A percentile compares a stretch with the other conserved stretches of the same genome.
Conservation (phyloP, 2,113 vertebrate species). For the Muntiacus reevesi region DNA sequence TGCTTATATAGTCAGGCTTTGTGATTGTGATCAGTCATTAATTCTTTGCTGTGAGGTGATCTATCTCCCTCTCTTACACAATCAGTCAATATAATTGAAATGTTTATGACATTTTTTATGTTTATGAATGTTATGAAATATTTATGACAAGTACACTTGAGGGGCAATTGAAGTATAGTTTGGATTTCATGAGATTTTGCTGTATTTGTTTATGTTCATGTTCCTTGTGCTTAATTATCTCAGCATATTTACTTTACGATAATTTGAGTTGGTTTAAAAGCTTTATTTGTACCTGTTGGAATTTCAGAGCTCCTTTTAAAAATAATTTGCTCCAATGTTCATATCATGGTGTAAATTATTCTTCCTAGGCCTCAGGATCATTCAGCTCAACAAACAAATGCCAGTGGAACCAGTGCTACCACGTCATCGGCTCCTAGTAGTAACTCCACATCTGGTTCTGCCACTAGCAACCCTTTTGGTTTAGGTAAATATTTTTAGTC, state of each 20-base stretch:
- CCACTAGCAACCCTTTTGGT: constrained; percentile 81
- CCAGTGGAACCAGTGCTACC: constrained; percentile 73
- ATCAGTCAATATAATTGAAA: neutral
- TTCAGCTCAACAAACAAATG: constrained; percentile 78
- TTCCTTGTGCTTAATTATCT: constrained; percentile 8
- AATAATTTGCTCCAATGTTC: neutral
- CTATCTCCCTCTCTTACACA: neutral
- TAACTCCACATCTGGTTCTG: constrained; percentile 79
- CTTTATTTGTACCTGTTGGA: constrained; percentile 17
- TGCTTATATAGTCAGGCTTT: neutral
- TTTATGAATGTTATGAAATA: neutral
- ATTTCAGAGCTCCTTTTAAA: constrained; percentile 40
- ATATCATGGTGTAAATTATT: constrained; percentile 34
- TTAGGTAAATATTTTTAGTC: constrained; percentile 81
- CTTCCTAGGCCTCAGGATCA: constrained; percentile 82
- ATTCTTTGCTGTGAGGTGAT: neutral
- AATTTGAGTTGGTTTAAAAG: constrained; percentile 30
- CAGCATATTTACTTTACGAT: neutral
- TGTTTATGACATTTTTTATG: neutral
- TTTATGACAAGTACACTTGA: neutral
- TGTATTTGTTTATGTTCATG: neutral
- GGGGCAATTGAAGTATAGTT: neutral
- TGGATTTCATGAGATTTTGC: neutral
- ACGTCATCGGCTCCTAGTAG: constrained; percentile 80
- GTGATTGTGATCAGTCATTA: neutral